Evolutionary conservation across 2,888 invertebrate genomes (phyloP), one percentile per base, ranked within the genome.

Genomic region (Hydropsyche betteni): DNA sequence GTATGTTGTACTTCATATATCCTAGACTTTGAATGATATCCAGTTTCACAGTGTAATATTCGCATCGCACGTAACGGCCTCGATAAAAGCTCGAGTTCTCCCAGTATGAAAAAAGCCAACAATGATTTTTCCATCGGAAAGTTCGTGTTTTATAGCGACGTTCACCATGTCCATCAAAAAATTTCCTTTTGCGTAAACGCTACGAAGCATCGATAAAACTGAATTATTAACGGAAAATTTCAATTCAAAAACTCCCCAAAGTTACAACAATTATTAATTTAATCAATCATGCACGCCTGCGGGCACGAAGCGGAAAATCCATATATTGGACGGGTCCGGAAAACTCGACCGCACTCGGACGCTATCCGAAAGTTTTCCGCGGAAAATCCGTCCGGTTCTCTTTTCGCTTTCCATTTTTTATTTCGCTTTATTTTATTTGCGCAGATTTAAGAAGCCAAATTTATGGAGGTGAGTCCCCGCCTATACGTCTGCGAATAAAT

Each of bases 401-500:
- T 44, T 24, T 14, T 58, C 58, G 53, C 14, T 8, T 58, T 58
- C 5, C 8, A 16, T 58, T 16, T 58, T 58, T 16, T 58, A 24
- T 24, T 14, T 58, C 24, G n/a, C 10, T 50, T 51, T 61, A 14
- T 58, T 72, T 72, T 72, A 72, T 72, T 72, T 72, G 55, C 58
- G 38, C 58, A 72, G 72, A 72, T 72, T 72, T 72, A 72, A 72
- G 72, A 72, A 72, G 72, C 52, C 55, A 72, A 72, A 72, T 72
- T 72, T 72, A 72, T 72, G 61, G 72, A 53, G 70, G 70, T 70
- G 44, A 36, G 72, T 38, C 52, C 44, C 33, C 55, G 72, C 64
- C 58, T 58, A 58, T 58, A 58, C 36, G 64, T 64, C 53, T 38
- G 72, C 55, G 72, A 72, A 72, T 72, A 70, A 70, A 72, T 72